These are phyloP conservation scores for Lissocephala sabroskyi DNA, from an alignment of 2,888 invertebrate genomes.

Conservation along the genomic window DNA sequence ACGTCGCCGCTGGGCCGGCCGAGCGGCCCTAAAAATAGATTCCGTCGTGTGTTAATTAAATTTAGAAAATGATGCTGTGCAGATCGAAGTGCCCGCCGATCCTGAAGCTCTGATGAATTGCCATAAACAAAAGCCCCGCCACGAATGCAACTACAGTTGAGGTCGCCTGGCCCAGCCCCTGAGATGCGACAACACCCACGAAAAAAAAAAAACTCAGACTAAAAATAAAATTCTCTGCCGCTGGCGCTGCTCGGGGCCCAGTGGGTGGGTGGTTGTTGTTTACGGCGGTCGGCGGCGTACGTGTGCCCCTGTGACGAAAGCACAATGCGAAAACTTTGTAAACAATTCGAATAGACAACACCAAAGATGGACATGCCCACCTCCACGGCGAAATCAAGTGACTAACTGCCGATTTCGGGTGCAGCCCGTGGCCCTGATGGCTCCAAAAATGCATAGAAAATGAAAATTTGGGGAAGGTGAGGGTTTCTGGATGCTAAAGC, in stretches of 20 bases:
- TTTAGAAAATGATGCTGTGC: slow-evolving; percentile 1
- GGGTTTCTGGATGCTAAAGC: no score
- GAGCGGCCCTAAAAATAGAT: slow-evolving; percentile 8
- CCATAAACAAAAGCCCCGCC: no score
- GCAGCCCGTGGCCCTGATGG: no score
- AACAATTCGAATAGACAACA: slow-evolving; percentile 32
- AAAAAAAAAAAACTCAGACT: slow-evolving; percentile 1
- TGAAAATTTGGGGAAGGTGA: no score
- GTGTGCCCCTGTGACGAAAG: no score
- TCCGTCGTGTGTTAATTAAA: neutral
- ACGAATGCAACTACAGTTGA: no score
- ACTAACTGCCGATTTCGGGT: neutral
- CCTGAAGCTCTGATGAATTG: no score
- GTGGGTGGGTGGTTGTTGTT: neutral
- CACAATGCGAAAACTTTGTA: slow-evolving; percentile 12
- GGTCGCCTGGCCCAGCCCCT: slow-evolving; percentile 32
- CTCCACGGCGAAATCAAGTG: neutral
- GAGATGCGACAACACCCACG: slow-evolving; percentile 33
- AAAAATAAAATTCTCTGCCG: no score
- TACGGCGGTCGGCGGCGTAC: no score
- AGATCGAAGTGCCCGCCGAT: neutral
- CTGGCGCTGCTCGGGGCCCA: no score
- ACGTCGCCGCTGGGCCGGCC: slow-evolving; percentile 40
- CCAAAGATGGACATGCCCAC: slow-evolving; percentile 35
- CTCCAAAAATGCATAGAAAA: no score